phyloP scores from a whole-genome alignment of 1,140 invertebrate genomes.

The Coenobita brevimanus region DNA sequence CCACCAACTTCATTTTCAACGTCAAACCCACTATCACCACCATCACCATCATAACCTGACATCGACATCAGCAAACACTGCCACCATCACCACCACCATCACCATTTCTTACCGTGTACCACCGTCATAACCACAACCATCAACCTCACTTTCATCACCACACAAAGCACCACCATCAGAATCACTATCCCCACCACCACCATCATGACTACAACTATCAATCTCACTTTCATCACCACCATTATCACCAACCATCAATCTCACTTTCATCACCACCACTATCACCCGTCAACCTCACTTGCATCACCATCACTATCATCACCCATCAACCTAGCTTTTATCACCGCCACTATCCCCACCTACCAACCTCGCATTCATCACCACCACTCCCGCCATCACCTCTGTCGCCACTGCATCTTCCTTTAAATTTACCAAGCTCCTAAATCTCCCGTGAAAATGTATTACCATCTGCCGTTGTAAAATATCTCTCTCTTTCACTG shows the following conservation, averaged over 20 bases:
- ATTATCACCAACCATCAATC: neutral
- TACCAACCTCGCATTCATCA: neutral
- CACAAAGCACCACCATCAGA: neutral
- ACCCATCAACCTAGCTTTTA: too few species aligned
- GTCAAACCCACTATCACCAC: too few species aligned
- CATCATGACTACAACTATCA: neutral
- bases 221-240: neutral
- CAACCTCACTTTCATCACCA: neutral
- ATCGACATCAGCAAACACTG: too few species aligned
- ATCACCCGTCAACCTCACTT: neutral
- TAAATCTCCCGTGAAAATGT: too few species aligned
- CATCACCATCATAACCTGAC: neutral
- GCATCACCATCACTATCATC: slow-evolving; percentile 10
- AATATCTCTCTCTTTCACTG: too few species aligned
- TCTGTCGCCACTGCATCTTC: too few species aligned
- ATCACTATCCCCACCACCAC: neutral
- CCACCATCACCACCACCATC: neutral
- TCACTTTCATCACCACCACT: neutral
- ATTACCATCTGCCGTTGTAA: too few species aligned
- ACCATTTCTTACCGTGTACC: neutral
- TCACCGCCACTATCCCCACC: neutral
- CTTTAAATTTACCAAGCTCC: too few species aligned
- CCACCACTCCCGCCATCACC: too few species aligned
- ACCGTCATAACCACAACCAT: neutral
- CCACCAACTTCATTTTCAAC: too few species aligned